Base-by-base conservation (phyloP, 2,888 invertebrate genomes). In the Nomada fucata region DNA sequence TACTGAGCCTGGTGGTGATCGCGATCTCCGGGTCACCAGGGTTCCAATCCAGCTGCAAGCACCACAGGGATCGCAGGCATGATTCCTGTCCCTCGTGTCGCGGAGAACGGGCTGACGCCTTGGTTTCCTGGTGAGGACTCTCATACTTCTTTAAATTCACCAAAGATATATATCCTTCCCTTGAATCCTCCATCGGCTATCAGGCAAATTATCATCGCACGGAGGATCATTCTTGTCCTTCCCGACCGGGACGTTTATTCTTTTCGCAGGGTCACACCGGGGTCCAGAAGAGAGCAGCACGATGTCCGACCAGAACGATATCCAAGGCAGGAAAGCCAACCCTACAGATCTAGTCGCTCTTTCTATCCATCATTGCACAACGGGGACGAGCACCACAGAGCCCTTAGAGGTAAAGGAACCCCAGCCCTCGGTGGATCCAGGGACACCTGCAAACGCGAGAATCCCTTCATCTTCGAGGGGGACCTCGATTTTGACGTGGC, bases 51-150 rank as follows among this genome's bases (percentile, higher is more conserved):
- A 20, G 26, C n/a, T 13, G 42, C 23, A 47, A 20, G 11, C 20
- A 20, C 15, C 23, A 15, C 11, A 86, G 82, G 3, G 26, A 52
- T 13, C 70, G 10, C 11, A 87, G 83, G 52, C 47, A 79, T 79
- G 84, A 82, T 71, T 68, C 84, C 61, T 90, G 90, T 80, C 60
- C 89, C 23, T 79, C 82, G 59, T 91, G 89, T 15, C 59, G 61
- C 13, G 36, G 68, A 71, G 89, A 88, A n/a, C 69, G 80, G 61
- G 82, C 89, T 60, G 86, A 73, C 55, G 76, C 80, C 29, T 36
- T 89, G n/a, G 63, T 85, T 7, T 73, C 85, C 20, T 84, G 89
- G 91, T 90, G 79, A 90, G 86, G 52, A 59, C n/a, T 26, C n/a
- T 26, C n/a, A 29, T 5, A 23, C 44, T n/a, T 10, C 50, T 1